phyloP scores from a whole-genome alignment of 2,113 vertebrate genomes.

The Anseranas semipalmata region DNA sequence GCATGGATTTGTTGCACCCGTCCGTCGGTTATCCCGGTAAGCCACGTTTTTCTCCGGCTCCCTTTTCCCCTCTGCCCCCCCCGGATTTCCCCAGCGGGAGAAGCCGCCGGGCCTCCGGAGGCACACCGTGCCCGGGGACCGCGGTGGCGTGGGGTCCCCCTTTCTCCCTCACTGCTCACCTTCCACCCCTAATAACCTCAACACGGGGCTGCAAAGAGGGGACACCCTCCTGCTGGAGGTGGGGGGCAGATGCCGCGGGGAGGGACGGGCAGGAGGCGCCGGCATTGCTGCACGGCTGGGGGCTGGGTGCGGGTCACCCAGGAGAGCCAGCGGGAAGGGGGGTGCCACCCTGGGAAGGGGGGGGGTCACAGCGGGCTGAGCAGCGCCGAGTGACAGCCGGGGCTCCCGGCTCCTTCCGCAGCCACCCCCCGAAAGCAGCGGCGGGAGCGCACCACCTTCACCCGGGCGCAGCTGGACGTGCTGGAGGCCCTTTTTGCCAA shows the following conservation, averaged over 20 bases:
- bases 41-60: constrained; percentile 21
- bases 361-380: neutral
- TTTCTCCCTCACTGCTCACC: neutral
- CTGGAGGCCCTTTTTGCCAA: constrained; percentile 94
- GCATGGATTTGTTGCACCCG: constrained; percentile 96
- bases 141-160: neutral
- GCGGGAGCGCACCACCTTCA: constrained; percentile 95
- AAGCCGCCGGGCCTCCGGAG: neutral
- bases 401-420: constrained; percentile 72
- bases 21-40: constrained; percentile 99
- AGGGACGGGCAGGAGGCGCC: neutral
- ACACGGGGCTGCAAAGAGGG: neutral
- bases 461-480: constrained; percentile 93
- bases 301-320: neutral
- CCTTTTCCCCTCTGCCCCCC: neutral
- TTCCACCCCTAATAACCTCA: too few relatives aligned
- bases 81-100: neutral
- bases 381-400: constrained; percentile 55
- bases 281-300: neutral
- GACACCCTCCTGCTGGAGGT: too few relatives aligned
- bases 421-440: constrained; percentile 94
- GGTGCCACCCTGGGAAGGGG: neutral
- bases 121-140: neutral
- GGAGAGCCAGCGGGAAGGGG: neutral
- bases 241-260: too few relatives aligned